Base-by-base conservation (phyloP, 2,113 vertebrate species). In the Oncorhynchus tshawytscha region DNA sequence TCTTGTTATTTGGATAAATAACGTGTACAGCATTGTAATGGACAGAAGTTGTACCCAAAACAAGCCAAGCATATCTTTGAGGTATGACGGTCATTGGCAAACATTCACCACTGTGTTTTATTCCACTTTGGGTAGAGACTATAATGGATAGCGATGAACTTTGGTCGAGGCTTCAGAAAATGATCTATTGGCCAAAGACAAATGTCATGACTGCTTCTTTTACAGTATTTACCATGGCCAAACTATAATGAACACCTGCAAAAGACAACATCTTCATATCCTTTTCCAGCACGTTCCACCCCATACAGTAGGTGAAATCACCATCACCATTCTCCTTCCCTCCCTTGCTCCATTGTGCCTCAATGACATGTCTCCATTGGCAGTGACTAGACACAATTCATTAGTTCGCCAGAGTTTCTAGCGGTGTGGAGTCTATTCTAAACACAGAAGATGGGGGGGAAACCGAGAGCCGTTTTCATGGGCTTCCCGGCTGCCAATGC, bases 401-500 rank as follows among this genome's bases (percentile, higher is more conserved):
- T 89, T 86, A 89, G 77, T 7, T 64, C 62, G 76, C 67, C 5
- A 8, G 81, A 77, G 85, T 87, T 75, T 86, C 84, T 84, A 66
- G 25, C 49, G 65, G 67, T 31, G 78, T 39, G 84, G 65, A 5
- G 49, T 73, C 81, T 84, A 45, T 54, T 88, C 73, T 72, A 90
- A 89, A 90, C 88, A 85, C 34, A 76, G 49, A 70, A 74, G 81
- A 83, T 74, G 83, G 77, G 84, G 84, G 64, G 76, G 82, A 85
- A 81, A 29, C 75, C 77, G 24, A 22, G 76, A 72, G 75, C 82
- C 87, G 83, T 78, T 34, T 66, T 92, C 82, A 93, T 88, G 89
- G 76, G 68, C 83, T 91, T 89, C 80, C 83, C 91, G 94, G 89
- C 88, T 93, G 87, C 72, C 78, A 81, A 76, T 72, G 77, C 87